Evolutionary conservation across 2,113 vertebrate species (phyloP).

Genomic region (Aptenodytes patagonicus): DNA sequence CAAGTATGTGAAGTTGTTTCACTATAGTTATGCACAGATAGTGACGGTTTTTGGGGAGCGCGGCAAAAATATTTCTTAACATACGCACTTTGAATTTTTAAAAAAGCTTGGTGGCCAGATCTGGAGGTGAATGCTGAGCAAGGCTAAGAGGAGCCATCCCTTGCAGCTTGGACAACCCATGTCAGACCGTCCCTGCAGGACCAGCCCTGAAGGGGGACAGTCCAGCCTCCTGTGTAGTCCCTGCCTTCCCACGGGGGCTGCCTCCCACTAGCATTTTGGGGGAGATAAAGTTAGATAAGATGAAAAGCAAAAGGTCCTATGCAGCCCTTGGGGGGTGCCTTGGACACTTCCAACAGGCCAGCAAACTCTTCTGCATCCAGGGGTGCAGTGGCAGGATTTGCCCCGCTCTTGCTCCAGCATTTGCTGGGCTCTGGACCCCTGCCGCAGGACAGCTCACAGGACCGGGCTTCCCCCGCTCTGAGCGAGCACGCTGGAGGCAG

Average conservation of each 20-base stretch:
- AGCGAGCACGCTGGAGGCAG: background rate
- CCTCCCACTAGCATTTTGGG: background rate
- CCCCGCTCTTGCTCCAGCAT: background rate
- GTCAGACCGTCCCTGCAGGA: fast-evolving
- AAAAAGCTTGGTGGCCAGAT: background rate
- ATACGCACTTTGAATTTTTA: background rate
- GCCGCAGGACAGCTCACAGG: fast-evolving
- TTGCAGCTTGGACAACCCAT: background rate
- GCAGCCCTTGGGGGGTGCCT: background rate
- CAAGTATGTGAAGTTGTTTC: background rate
- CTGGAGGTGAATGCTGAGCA: background rate
- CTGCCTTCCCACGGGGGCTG: background rate
- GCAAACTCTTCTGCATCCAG: background rate
- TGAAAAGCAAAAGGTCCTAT: background rate
- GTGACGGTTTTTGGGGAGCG: background rate
- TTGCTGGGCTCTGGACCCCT: background rate
- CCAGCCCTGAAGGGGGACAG: background rate
- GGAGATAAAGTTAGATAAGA: background rate
- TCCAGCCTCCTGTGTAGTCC: background rate
- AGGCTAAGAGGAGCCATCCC: background rate
- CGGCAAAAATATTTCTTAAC: background rate
- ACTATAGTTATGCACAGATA: background rate
- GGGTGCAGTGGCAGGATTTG: background rate
- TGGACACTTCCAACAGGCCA: background rate
- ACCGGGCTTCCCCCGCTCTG: fast-evolving